Evolutionary conservation across 2,113 vertebrate genomes (phyloP), one percentile per base, ranked within the genome.

Genomic region (Rhabdornis inornatus): DNA sequence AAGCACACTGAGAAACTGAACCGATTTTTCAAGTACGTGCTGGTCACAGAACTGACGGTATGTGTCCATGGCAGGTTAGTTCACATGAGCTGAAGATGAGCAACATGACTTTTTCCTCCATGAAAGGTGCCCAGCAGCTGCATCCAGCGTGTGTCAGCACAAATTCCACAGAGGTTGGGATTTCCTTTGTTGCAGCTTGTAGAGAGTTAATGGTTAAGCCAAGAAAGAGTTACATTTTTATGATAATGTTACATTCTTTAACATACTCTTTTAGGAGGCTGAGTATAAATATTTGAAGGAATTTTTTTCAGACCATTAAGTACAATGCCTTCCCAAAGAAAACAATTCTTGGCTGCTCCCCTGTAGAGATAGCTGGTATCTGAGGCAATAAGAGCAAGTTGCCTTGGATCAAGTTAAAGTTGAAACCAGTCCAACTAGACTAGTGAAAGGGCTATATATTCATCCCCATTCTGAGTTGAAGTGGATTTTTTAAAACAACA

Each of bases 31-130:
- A 66, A 39, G 40, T 28, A 11, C 1, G 3, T 15, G 5, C 40
- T 57, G 31, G 30, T 39, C 76, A 72, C 5, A 3, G 44, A 83
- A 80, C 40, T 60, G 44, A 64, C 55, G 35, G 33, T 19, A 37
- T 0, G 0, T 11, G 16, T 10, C 21, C 2, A 0, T 30, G 7
- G 50, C 5, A 2, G 45, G 11, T 63, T 27, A 69, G 18, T 42
- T 83, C 18, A 21, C 10, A 13, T 9, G 45, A 89, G 68, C 3
- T 71, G 18, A 68, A 83, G 60, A 50, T 19, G 13, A 13, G 15
- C 40, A 69, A 13, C 8, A 3, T 16, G 14, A 82, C 8, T 21
- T 85, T 28, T 70, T 82, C 44, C 45, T 71, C 47, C 15, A 18
- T 71, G 15, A 57, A 23, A 83, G 47, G 49, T 15, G 74, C 15